Evolutionary conservation across 2,888 invertebrate genomes (phyloP).

Genomic region (Troglohyphantes excavatus): DNA sequence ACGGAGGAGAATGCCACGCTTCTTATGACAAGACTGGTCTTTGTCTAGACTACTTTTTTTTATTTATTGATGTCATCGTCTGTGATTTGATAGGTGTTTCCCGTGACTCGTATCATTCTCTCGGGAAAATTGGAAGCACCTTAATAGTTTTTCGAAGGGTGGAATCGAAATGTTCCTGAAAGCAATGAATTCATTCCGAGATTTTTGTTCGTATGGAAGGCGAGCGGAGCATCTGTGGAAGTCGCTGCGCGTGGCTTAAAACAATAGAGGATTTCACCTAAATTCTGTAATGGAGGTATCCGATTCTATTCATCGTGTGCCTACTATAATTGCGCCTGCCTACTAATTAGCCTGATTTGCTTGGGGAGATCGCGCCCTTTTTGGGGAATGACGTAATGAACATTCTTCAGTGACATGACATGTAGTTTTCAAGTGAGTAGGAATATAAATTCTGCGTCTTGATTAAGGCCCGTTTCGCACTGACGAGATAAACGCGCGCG

Average conservation of each 20-base stretch:
- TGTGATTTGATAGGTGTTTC: no score
- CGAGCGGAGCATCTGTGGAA: neutral
- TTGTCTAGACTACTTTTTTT: constrained; percentile 26
- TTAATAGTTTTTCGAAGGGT: constrained; percentile 2
- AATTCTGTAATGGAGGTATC: constrained; percentile 7
- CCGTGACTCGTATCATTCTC: no score
- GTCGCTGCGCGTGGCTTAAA: neutral
- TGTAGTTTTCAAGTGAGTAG: neutral
- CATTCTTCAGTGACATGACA: neutral
- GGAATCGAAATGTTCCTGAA: constrained; percentile 10
- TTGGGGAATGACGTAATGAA: neutral
- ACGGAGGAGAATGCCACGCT: neutral
- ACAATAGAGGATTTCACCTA: constrained; percentile 61
- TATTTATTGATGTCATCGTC: no score
- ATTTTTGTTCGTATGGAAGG: constrained; percentile 14
- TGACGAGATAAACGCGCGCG: no score
- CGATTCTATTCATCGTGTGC: neutral
- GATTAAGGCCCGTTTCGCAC: no score
- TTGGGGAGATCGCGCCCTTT: constrained; percentile 47
- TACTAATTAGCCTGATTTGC: constrained; percentile 71
- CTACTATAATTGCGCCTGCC: constrained; percentile 14
- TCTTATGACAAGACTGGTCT: neutral
- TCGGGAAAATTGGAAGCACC: no score
- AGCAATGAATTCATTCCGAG: neutral
- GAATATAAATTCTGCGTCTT: no score